A percentile compares a stretch with the other conserved stretches of the same genome.
phyloP scores from a whole-genome alignment of 2,797 vertebrate genomes.

The Moxostoma hubbsi region DNA sequence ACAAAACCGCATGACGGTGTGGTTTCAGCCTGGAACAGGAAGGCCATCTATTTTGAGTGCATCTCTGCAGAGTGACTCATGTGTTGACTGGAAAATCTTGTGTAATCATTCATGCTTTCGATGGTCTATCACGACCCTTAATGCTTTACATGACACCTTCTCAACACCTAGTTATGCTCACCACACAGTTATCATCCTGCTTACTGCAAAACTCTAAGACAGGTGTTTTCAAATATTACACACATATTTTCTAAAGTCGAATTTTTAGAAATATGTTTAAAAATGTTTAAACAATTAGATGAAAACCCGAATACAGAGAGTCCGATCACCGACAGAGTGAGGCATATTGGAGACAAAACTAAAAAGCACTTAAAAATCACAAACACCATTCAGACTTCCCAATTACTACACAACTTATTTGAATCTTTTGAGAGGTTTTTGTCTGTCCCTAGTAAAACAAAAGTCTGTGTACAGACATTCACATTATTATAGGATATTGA shows the following conservation, averaged over 20 bases:
- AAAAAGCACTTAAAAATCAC: not conserved
- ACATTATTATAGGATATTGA: too few relatives aligned
- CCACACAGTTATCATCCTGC: constrained; percentile 5
- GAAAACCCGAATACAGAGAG: too few relatives aligned
- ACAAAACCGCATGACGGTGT: constrained; percentile 91
- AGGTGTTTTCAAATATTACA: too few relatives aligned
- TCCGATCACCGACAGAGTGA: not conserved
- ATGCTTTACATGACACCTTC: constrained; percentile 63
- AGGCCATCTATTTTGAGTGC: constrained; percentile 95
- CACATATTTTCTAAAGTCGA: too few relatives aligned
- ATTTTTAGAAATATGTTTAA: too few relatives aligned
- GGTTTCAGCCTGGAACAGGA: constrained; percentile 90
- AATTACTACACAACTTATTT: too few relatives aligned
- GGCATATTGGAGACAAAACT: not conserved
- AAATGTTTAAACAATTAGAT: too few relatives aligned
- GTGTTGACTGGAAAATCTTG: constrained; percentile 96
- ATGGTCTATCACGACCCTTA: constrained; percentile 80
- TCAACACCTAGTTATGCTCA: constrained; percentile 59
- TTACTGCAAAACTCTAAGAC: not conserved
- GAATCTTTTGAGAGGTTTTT: too few relatives aligned
- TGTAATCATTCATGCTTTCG: constrained; percentile 74
- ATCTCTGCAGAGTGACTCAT: constrained; percentile 95
- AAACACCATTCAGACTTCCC: constrained; percentile 64
- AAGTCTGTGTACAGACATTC: too few relatives aligned
- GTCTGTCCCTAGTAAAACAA: too few relatives aligned